A percentile compares a stretch with the other conserved stretches of the same genome.
Conservation (phyloP, 2,797 vertebrate genomes). For the Melanotaenia trifasciata region DNA sequence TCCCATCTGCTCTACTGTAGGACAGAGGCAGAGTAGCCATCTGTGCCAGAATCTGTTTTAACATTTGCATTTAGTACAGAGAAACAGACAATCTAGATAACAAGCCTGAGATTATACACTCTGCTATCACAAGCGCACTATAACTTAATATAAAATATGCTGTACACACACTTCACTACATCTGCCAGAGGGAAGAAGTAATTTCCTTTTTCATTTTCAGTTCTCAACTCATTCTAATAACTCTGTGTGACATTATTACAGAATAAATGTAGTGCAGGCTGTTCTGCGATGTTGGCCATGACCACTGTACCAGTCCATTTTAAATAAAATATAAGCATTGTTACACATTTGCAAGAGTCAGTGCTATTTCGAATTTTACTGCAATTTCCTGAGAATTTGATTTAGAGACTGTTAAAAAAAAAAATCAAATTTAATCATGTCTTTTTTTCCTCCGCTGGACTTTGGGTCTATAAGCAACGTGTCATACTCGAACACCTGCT, state of each 20-base stretch:
- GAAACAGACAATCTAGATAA: conserved; percentile 60
- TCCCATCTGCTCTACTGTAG: conserved; percentile 81
- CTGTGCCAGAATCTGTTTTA: conserved; percentile 75
- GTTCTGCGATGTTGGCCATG: conserved; percentile 30
- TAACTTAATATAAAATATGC: conserved; percentile 47
- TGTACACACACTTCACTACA: conserved; percentile 23
- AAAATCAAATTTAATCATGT: conserved; percentile 57
- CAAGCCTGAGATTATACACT: conserved; percentile 53
- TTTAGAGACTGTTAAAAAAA: conserved; percentile 41
- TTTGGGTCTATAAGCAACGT: conserved; percentile 57
- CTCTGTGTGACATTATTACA: conserved; percentile 43
- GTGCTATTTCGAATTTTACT: conserved; percentile 27
- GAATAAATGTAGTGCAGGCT: conserved; percentile 26
- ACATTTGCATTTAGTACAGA: conserved; percentile 64
- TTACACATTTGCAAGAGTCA: conserved; percentile 17
- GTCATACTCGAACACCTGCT: conserved; percentile 60
- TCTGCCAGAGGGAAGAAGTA: conserved; percentile 25
- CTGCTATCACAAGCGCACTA: conserved; percentile 37
- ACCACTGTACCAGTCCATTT: conserved; percentile 19
- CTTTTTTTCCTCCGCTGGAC: conserved; percentile 41
- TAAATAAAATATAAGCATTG: conserved; percentile 47
- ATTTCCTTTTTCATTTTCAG: conserved; percentile 63
- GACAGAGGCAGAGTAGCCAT: conserved; percentile 73
- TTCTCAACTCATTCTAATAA: conserved; percentile 46
- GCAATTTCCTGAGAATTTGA: conserved; percentile 46